A percentile compares a stretch with the other conserved stretches of the same genome.
These are phyloP conservation scores for Lipophrys pholis DNA, from an alignment of 2,113 vertebrate genomes.

Conservation along the genomic window DNA sequence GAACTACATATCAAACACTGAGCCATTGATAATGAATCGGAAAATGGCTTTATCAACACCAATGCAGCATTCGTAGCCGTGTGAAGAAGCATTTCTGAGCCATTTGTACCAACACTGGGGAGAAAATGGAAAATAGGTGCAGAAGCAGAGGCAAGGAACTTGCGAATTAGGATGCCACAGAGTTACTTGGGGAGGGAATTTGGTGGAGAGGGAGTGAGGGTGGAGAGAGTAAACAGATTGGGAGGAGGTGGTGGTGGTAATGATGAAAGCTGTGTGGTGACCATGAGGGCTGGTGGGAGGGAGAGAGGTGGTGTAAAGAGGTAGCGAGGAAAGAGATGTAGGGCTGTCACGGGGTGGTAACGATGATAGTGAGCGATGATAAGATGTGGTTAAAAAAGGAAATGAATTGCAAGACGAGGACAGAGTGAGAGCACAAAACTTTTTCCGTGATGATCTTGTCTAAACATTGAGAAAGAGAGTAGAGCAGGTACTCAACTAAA, in stretches of 20 bases:
- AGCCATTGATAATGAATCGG: conserved; percentile 15
- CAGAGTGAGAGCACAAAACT: conserved; percentile 32
- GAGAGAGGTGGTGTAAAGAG: conserved; percentile 38
- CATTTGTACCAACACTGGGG: conserved; percentile 26
- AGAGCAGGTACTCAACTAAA: conserved; percentile 52
- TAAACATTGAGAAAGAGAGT: conserved; percentile 49
- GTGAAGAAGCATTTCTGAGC: conserved; percentile 9
- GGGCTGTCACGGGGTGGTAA: conserved; percentile 22
- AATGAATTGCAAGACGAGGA: conserved; percentile 59
- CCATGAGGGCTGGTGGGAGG: conserved; percentile 45
- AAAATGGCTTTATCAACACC: not conserved
- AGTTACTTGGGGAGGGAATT: conserved; percentile 33
- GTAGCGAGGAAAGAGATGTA: conserved; percentile 46
- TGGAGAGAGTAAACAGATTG: conserved; percentile 67
- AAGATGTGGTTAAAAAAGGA: conserved; percentile 63
- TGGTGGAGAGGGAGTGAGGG: conserved; percentile 40
- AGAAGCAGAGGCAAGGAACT: conserved; percentile 34
- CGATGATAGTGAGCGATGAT: conserved; percentile 56
- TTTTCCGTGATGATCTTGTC: conserved; percentile 43
- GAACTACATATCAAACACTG: conserved; percentile 14
- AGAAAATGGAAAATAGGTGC: conserved; percentile 37
- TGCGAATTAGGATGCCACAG: conserved; percentile 54
- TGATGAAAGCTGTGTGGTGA: conserved; percentile 69
- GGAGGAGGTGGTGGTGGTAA: conserved; percentile 68
- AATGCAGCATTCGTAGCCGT: conserved; percentile 2